phyloP scores from a whole-genome alignment of 37 sponge, comb jelly and placozoan species.

The Cliona cf. orientalis region DNA sequence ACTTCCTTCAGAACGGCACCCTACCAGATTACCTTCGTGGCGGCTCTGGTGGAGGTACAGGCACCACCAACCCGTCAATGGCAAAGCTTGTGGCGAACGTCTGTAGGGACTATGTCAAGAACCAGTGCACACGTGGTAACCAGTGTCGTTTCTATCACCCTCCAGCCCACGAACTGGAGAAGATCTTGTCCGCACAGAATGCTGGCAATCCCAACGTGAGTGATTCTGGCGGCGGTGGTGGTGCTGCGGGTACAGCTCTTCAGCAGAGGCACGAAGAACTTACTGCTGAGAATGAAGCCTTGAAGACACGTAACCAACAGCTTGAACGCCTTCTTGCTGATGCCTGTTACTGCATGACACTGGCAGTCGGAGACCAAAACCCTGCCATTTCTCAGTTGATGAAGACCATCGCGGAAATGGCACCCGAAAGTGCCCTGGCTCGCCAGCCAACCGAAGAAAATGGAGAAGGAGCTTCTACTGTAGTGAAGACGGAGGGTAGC shows the following conservation, averaged over 20 bases:
- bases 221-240: not conserved
- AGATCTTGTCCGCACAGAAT: constrained; percentile 23
- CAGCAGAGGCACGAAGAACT: not conserved
- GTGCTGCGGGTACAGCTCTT: not conserved
- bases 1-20: constrained; percentile 50
- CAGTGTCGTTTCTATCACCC: constrained; percentile 64
- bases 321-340: constrained; percentile 68
- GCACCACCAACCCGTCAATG: not conserved
- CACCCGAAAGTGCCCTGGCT: constrained; percentile 57
- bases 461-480: no score
- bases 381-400: constrained; percentile 56
- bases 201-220: not conserved
- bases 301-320: constrained; percentile 51
- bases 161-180: constrained; percentile 32
- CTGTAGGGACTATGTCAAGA: constrained; percentile 69
- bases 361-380: constrained; percentile 69
- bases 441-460: constrained; percentile 17
- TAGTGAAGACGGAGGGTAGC: no score
- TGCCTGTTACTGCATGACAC: constrained; percentile 72
- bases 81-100: constrained; percentile 33
- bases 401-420: constrained; percentile 62
- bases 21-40: constrained; percentile 46
- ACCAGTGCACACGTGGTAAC: constrained; percentile 39
- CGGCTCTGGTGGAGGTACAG: not conserved
- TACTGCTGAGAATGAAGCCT: constrained; percentile 26